These are phyloP conservation scores for Petrocephalus schoutedeni DNA, from an alignment of 2,797 vertebrate species.

Conservation along the genomic window DNA sequence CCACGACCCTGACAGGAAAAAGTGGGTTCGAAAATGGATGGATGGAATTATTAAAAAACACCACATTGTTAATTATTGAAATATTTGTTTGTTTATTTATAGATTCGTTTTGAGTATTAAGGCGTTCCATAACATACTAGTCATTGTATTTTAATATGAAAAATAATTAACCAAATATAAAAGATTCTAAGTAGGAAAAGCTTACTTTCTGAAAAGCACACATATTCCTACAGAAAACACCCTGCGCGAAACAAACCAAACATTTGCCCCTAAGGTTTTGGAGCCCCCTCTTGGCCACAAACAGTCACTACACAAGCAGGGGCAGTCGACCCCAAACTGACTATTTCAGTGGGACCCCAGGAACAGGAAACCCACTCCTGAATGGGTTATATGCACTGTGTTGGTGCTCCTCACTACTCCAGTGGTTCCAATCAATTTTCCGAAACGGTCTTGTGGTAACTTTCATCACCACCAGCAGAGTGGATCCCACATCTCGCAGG, in stretches of 20 bases:
- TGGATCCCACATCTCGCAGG: background rate
- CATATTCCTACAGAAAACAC: background rate
- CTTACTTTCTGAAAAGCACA: background rate
- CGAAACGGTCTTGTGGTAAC: background rate
- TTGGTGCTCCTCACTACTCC: background rate
- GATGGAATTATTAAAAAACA: too few relatives aligned
- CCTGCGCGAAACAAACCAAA: background rate
- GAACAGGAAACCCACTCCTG: background rate
- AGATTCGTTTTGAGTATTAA: too few relatives aligned
- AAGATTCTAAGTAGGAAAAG: background rate
- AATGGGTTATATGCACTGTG: background rate
- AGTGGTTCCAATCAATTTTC: slow-evolving; percentile 10
- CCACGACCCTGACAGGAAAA: too few relatives aligned
- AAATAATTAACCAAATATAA: background rate
- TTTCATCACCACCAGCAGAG: slow-evolving; percentile 2
- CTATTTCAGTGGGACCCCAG: background rate
- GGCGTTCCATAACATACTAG: background rate
- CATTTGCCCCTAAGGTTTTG: background rate
- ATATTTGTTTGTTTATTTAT: too few relatives aligned
- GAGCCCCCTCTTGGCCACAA: background rate
- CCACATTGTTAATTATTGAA: too few relatives aligned
- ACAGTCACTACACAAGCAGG: background rate
- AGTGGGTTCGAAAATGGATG: too few relatives aligned
- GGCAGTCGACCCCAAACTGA: background rate
- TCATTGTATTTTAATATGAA: background rate